Percentiles rank a stretch among this genome's conserved stretches.
phyloP scores from a whole-genome alignment of 2,797 vertebrate species.

The Chloroceryle amazona region DNA sequence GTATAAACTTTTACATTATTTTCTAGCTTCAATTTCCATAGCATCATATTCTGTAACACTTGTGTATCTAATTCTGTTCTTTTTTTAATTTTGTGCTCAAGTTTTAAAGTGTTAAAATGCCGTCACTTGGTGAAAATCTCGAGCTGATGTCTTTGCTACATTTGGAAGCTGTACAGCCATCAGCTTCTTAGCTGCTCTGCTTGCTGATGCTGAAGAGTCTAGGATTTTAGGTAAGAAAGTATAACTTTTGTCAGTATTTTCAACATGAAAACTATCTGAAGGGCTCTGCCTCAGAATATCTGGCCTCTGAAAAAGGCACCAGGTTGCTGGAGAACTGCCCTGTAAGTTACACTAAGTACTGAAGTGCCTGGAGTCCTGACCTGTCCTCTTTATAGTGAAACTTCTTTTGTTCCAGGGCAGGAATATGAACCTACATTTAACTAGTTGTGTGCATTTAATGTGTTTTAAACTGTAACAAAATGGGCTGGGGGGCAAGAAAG shows the following conservation, averaged over 20 bases:
- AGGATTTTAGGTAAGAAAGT: slow-evolving; percentile 35
- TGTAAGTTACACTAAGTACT: accelerated
- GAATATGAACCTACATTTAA: not conserved
- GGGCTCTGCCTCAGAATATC: not conserved
- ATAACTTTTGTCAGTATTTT: not conserved
- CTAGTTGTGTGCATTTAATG: not conserved
- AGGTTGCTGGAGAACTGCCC: not conserved
- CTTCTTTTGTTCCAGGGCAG: not conserved
- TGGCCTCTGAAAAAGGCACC: not conserved
- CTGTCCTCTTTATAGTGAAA: not conserved
- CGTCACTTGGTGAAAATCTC: not conserved
- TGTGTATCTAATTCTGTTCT: not conserved
- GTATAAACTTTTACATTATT: accelerated
- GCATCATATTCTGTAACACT: not conserved
- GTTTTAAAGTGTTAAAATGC: not conserved
- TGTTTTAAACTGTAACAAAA: not conserved
- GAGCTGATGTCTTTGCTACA: not conserved
- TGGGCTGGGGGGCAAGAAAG: not conserved
- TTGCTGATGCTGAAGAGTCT: slow-evolving; percentile 10
- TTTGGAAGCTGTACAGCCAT: not conserved
- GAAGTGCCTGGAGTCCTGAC: not conserved
- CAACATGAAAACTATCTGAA: not conserved
- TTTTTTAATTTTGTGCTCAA: not conserved
- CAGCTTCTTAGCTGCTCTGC: slow-evolving; percentile 11
- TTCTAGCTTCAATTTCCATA: not conserved